A percentile compares a stretch with the other conserved stretches of the same genome.
These are phyloP conservation scores for Muscicapa adusta DNA, from an alignment of 2,113 vertebrate genomes.

Conservation along the genomic window DNA sequence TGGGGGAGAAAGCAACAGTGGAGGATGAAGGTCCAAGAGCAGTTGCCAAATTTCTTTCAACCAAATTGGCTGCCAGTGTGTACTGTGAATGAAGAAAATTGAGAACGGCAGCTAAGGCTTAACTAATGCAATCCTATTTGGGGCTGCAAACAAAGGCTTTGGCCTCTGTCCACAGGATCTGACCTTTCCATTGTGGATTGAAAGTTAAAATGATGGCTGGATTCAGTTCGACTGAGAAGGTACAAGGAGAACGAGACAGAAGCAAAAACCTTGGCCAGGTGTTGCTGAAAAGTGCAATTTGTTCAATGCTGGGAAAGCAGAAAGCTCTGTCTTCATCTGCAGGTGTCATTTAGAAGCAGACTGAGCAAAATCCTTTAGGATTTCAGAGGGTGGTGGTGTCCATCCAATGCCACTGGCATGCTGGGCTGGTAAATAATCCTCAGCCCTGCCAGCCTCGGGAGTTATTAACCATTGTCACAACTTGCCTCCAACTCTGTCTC, in stretches of 20 bases:
- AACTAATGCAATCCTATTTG: conserved; percentile 25
- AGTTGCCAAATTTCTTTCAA: conserved; percentile 40
- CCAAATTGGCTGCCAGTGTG: not conserved
- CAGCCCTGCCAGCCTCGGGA: not conserved
- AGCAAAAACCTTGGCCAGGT: not conserved
- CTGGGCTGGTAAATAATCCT: not conserved
- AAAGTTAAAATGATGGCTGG: not conserved
- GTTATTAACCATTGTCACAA: not conserved
- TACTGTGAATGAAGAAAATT: conserved; percentile 43
- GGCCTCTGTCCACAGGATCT: not conserved
- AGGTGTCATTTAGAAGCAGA: not conserved
- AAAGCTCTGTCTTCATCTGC: not conserved
- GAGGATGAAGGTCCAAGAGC: conserved; percentile 7
- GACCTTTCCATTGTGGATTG: not conserved
- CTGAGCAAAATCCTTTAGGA: not conserved
- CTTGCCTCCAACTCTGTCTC: not conserved
- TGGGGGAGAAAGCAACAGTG: not conserved
- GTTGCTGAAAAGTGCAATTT: not conserved
- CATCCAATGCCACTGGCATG: not conserved
- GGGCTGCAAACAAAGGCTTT: conserved; percentile 38
- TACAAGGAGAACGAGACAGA: not conserved
- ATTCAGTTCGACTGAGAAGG: not conserved
- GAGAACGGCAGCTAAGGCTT: conserved; percentile 28
- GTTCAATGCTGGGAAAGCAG: not conserved
- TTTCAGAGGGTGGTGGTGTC: not conserved